Conservation (phyloP, 2,888 invertebrate species). For the Empis livida region DNA sequence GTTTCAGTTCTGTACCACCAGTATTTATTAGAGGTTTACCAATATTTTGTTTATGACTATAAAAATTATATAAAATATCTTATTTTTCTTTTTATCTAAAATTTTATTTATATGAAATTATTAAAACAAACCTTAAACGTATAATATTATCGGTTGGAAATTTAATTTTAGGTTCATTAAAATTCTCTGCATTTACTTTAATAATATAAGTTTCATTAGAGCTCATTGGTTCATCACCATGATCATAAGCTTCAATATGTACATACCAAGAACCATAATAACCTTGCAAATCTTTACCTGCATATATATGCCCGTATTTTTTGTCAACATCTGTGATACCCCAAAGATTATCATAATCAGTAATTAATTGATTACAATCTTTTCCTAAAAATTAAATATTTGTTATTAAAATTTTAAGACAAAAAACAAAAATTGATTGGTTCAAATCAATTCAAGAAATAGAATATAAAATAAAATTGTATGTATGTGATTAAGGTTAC, state of each 20-base stretch:
- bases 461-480: no score
- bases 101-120: neutral
- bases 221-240: slow-evolving; percentile 33
- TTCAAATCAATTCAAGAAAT: no score
- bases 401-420: no score
- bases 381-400: neutral
- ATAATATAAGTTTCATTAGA: slow-evolving; percentile 37
- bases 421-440: neutral
- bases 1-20: slow-evolving; percentile 32
- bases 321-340: slow-evolving; percentile 28
- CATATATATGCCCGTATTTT: slow-evolving; percentile 36
- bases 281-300: slow-evolving; percentile 36
- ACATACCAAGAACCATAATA: slow-evolving; percentile 46
- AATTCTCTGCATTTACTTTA: slow-evolving; percentile 44
- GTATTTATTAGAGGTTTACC: slow-evolving; percentile 16
- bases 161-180: slow-evolving; percentile 40
- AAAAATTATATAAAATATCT: neutral
- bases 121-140: slow-evolving; percentile 35
- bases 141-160: slow-evolving; percentile 37
- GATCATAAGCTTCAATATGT: slow-evolving; percentile 44
- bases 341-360: slow-evolving; percentile 24
- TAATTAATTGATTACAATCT: slow-evolving; percentile 2
- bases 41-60: slow-evolving; percentile 14
- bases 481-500: no score
- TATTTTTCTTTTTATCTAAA: no score